Conservation (phyloP, 2,797 vertebrate genomes). For the Myiotriccus ornatus region DNA sequence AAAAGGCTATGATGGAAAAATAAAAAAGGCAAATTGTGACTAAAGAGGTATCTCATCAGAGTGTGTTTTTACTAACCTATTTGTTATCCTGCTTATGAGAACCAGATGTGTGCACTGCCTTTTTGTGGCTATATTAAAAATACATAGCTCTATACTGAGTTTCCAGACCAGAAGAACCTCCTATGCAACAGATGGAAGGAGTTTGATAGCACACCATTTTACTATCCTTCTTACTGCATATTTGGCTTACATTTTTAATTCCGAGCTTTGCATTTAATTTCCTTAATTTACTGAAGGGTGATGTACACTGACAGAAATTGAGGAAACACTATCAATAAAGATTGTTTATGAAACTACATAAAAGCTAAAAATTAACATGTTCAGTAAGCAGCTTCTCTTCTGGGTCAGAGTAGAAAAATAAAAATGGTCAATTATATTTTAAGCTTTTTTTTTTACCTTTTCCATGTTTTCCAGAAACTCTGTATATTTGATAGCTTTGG, state of each 20-base stretch:
- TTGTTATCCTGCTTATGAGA: background rate
- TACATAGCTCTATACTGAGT: background rate
- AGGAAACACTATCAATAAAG: background rate
- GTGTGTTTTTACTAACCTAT: background rate
- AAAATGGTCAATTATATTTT: background rate
- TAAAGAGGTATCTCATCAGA: background rate
- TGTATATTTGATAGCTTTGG: slow-evolving; percentile 96
- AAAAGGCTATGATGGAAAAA: background rate
- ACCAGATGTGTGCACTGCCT: background rate
- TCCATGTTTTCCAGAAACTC: slow-evolving; percentile 83
- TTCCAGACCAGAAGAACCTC: background rate
- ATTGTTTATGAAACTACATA: background rate
- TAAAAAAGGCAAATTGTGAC: background rate
- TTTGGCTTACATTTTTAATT: background rate
- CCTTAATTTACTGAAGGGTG: background rate
- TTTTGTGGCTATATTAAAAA: background rate
- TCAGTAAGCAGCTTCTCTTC: background rate
- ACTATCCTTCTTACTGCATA: background rate
- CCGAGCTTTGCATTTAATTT: background rate
- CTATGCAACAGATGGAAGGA: background rate
- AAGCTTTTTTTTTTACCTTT: background rate
- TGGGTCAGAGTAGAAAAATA: background rate
- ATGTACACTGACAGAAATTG: background rate
- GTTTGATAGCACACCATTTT: background rate
- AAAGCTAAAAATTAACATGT: background rate